Evolutionary conservation across 35 echinoderm and acorn worm genomes (phyloP).

Genomic region (Ophiothrix spiculata): DNA sequence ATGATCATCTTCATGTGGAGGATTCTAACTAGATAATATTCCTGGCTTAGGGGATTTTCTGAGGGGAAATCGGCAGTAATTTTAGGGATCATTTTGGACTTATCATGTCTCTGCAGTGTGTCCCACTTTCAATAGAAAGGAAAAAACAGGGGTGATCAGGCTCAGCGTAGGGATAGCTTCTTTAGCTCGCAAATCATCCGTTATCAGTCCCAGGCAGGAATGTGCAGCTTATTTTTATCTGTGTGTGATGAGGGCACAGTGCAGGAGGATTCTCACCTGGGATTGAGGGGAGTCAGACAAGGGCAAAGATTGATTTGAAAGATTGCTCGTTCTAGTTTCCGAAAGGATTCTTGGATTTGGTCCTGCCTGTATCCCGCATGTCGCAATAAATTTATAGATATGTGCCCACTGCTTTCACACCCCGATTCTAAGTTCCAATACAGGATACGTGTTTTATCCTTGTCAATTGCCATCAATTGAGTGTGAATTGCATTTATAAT

Average conservation of each 20-base stretch:
- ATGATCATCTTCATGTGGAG: neutral
- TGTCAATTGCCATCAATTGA: neutral
- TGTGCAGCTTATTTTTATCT: neutral
- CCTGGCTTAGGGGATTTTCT: neutral
- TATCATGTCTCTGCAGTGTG: constrained; percentile 7
- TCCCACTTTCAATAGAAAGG: neutral
- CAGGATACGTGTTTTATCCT: neutral
- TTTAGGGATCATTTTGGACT: constrained; percentile 12
- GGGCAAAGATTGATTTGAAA: constrained; percentile 1
- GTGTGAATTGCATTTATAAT: neutral
- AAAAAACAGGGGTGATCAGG: constrained; percentile 1
- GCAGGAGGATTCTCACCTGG: neutral
- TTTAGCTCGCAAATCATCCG: neutral
- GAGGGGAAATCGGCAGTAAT: constrained; percentile 8
- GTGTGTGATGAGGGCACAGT: neutral
- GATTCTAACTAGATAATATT: neutral
- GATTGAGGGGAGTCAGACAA: neutral
- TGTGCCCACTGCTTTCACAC: constrained; percentile 4
- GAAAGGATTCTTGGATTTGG: neutral
- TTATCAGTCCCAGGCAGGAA: neutral
- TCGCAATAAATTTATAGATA: constrained; percentile 1
- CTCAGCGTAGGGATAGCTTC: neutral
- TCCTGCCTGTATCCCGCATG: constrained; percentile 6
- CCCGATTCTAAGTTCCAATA: neutral
- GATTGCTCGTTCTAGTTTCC: constrained; percentile 8